phyloP scores from a whole-genome alignment of 2,113 vertebrate genomes.

The Embiotoca jacksoni region DNA sequence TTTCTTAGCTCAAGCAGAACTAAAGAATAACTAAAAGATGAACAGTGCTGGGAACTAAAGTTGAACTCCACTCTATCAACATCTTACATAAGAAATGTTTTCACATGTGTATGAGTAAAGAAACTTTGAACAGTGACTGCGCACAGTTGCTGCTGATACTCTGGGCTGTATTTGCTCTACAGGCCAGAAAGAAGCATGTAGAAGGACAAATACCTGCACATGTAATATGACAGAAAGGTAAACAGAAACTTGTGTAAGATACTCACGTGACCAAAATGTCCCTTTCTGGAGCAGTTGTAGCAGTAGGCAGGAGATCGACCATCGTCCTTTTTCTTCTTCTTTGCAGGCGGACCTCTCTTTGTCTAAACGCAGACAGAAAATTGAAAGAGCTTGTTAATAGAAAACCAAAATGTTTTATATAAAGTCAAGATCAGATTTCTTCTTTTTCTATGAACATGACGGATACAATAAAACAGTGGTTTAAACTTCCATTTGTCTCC shows the following conservation, averaged over 20 bases:
- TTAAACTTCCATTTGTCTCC: constrained; percentile 38
- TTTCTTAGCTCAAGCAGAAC: too few species aligned
- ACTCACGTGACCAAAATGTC: constrained; percentile 85
- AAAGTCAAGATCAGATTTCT: constrained; percentile 1
- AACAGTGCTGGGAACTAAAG: too few species aligned
- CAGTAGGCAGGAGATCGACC: constrained; percentile 72
- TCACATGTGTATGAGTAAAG: too few species aligned
- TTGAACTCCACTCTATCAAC: too few species aligned
- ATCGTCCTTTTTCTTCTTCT: not conserved
- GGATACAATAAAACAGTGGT: constrained; percentile 17
- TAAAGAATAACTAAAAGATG: too few species aligned
- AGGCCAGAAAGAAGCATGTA: not conserved
- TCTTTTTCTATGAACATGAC: not conserved
- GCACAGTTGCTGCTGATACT: too few species aligned
- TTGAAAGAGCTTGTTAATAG: constrained; percentile 1
- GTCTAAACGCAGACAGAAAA: constrained; percentile 64
- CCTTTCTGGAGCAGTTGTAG: constrained; percentile 83
- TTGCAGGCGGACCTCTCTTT: constrained; percentile 50
- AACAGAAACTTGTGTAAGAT: not conserved
- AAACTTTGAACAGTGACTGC: too few species aligned
- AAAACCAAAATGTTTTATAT: not conserved
- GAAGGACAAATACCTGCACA: not conserved
- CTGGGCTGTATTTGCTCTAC: not conserved
- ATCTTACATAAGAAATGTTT: too few species aligned
- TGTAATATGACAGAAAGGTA: not conserved